Evolutionary conservation across 2,888 invertebrate genomes (phyloP).

Genomic region (Eutolmus rufibarbis): DNA sequence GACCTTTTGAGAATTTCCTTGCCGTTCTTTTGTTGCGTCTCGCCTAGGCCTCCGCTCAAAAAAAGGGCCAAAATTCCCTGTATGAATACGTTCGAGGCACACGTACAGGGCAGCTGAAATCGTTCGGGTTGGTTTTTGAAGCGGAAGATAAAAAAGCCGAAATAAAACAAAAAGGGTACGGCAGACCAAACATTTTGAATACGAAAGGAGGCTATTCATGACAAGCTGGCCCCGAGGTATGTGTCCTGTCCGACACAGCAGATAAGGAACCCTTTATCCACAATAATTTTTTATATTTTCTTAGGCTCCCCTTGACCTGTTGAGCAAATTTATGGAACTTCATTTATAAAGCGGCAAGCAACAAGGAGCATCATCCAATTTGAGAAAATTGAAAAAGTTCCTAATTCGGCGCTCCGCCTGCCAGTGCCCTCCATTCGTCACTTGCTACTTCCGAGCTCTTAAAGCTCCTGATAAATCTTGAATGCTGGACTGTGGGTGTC

Average conservation of each 20-base stretch:
- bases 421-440: background rate
- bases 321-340: constrained; percentile 29
- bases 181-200: constrained; percentile 38
- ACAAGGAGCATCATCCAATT: background rate
- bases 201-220: constrained; percentile 37
- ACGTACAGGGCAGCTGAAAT: background rate
- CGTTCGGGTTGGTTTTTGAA: background rate
- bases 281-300: constrained; percentile 30
- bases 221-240: constrained; percentile 8
- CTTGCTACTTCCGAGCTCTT: background rate
- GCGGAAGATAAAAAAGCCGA: constrained; percentile 14
- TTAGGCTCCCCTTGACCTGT: constrained; percentile 19
- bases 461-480: background rate
- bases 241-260: constrained; percentile 19
- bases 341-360: constrained; percentile 6
- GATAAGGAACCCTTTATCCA: constrained; percentile 24
- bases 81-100: background rate
- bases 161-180: constrained; percentile 38
- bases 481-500: background rate
- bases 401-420: background rate
- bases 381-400: constrained; percentile 9
- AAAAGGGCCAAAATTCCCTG: constrained; percentile 8
- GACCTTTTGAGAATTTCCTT: background rate
- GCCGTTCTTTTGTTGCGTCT: constrained; percentile 2
- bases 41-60: background rate